Evolutionary conservation across 2,797 vertebrate genomes (phyloP), one percentile per base, ranked within the genome.

Genomic region (Pangasius djambal): DNA sequence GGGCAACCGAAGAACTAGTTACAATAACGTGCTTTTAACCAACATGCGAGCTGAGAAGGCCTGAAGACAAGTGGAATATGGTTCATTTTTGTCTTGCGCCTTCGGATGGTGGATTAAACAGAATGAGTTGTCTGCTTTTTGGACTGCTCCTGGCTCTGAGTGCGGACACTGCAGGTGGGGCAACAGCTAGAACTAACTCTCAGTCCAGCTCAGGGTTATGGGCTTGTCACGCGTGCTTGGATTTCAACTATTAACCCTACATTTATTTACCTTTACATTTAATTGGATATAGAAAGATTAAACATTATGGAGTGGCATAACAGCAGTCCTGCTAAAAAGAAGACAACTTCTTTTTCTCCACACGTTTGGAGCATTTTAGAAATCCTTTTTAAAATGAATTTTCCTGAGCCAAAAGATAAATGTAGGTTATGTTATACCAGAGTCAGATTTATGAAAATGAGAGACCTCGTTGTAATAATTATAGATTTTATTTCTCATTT

Each of bases 81-180:
- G 13, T n/a, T 44, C 40, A 7, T 72, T 40, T 25, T 31, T n/a
- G 4, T 65, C 9, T 40, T 3, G 59, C 28, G 37, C 59, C 31
- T 16, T 22, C n/a, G 61, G 55, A 86, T 77, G n/a, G 78, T 89
- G 84, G 86, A 55, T 12, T 83, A 86, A 31, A 55, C 70, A 87
- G 52, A 34, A 89, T 89, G 89, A 48, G 2, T 69, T 61, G 28
- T 13, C 22, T 89, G 55, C 57, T 67, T 1, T 18, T 82, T 7
- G 88, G 57, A 31, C 55, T 89, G 37, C 55, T 90, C 1, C 59
- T 90, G 81, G 20, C 44, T 48, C 57, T 84, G 55, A 52, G n/a
- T 87, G 63, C 40, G n/a, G 0, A 12, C 18, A 65, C 34, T 70
- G 72, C 90, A 90, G 90, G 90, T 90, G 74, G 89, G 87, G 50